Evolutionary conservation across 2,113 vertebrate species (phyloP), one percentile per base, ranked within the genome.

Genomic region (Cynocephalus volans): DNA sequence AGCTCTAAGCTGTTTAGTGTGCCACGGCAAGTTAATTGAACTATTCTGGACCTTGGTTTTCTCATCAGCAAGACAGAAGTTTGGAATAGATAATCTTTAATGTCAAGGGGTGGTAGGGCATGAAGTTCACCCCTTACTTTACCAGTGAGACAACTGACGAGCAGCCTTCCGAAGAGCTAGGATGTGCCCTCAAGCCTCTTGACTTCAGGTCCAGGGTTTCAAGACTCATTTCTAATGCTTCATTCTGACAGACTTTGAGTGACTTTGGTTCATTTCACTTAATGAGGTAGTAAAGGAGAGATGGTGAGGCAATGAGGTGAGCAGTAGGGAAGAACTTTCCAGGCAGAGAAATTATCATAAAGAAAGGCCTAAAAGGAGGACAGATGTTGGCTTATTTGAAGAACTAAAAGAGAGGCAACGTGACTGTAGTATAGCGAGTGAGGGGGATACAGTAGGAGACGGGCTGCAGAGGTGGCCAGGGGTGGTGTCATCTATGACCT

Each of bases 321-420:
- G 28, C 62, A n/a, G 48, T 93, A 54, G 36, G 41, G 26, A 91
- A 79, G 50, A 88, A 31, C 50, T 88, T 91, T 90, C 13, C 8
- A 76, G 62, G 5, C 21, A 93, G 80, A 87, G 56, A 83, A 90
- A 87, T 90, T 70, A 26, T 89, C 36, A 41, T 48, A 48, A 89
- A 70, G 82, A 84, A 81, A 95, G 56, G 14, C 48, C 41, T 73
- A 23, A 90, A 88, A 72, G 50, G 18, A 77, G 33, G 52, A 86
- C 26, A 54, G 6, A 54, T 76, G 14, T 67, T 92, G 11, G 60
- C 19, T 96, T 92, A 36, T 90, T 89, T 75, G 84, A 97, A 70
- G 52, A 92, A 72, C 31, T 56, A 58, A 72, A 41, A 41, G 41
- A 41, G 41, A 41, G 28, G 10, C 54, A 62, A 5, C 50, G n/a